phyloP scores from a whole-genome alignment of 2,113 vertebrate species.

The Carassius carassius region DNA sequence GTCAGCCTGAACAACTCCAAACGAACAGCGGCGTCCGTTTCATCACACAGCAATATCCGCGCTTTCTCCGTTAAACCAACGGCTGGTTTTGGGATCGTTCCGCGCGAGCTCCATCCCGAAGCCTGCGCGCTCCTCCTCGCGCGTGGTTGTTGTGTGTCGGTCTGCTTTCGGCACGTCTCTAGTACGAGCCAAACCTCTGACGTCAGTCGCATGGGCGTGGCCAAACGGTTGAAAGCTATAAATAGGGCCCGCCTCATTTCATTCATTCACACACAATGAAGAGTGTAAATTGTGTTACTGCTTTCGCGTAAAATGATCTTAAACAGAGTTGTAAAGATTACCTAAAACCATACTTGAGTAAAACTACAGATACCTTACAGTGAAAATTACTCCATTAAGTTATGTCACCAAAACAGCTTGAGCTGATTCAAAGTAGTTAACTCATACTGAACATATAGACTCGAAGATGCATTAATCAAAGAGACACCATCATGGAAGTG shows the following conservation, averaged over 20 bases:
- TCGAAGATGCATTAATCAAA: no score
- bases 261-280: background rate
- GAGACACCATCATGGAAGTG: no score
- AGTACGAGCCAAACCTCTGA: slow-evolving; percentile 31
- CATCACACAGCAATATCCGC: background rate
- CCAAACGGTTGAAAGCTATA: background rate
- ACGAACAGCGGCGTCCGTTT: slow-evolving; percentile 41
- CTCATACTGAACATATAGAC: no score
- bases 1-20: slow-evolving; percentile 60
- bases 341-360: no score
- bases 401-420: no score
- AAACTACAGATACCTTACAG: no score
- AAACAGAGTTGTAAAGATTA: no score
- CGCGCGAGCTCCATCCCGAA: background rate
- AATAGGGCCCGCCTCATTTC: slow-evolving; percentile 20
- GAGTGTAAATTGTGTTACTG: no score
- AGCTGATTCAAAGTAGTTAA: no score
- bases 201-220: slow-evolving; percentile 17
- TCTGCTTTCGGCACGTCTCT: slow-evolving; percentile 29
- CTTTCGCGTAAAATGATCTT: no score
- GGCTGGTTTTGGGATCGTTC: no score
- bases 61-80: background rate
- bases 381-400: no score
- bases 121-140: slow-evolving; percentile 56
- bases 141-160: slow-evolving; percentile 18